phyloP scores from a whole-genome alignment of 2,113 vertebrate species.

The human region DNA sequence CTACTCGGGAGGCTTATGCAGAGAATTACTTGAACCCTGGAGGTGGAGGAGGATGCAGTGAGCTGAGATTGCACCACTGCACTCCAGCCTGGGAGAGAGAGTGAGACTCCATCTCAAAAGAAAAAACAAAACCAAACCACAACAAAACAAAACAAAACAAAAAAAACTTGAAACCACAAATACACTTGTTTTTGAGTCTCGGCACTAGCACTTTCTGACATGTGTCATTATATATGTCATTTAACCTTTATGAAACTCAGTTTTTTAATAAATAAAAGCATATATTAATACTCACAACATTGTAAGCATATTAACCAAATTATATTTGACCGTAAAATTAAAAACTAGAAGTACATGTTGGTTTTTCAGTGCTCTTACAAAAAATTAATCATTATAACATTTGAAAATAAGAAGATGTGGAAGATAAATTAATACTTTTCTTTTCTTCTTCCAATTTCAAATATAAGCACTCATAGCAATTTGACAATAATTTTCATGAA shows the following conservation, averaged over 20 bases:
- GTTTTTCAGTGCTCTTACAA: background rate
- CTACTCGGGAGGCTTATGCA: too few species aligned
- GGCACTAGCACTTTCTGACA: background rate
- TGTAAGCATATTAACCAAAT: background rate
- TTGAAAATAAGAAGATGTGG: background rate
- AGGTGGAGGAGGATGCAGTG: too few species aligned
- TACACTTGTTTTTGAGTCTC: background rate
- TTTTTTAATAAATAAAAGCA: background rate
- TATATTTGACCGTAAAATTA: background rate
- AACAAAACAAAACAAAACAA: too few species aligned
- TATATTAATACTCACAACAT: background rate
- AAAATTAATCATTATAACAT: background rate
- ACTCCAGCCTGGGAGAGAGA: too few species aligned
- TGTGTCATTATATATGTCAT: background rate
- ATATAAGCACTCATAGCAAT: background rate
- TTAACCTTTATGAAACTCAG: background rate
- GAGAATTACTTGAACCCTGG: too few species aligned
- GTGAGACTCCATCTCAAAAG: too few species aligned
- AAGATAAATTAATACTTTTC: background rate
- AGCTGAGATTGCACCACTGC: too few species aligned
- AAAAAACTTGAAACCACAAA: background rate
- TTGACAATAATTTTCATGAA: background rate
- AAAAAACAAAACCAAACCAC: too few species aligned
- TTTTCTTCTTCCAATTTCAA: background rate
- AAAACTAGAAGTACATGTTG: background rate